Evolutionary conservation across 2,113 vertebrate species (phyloP).

Genomic region (Percina caprodes): DNA sequence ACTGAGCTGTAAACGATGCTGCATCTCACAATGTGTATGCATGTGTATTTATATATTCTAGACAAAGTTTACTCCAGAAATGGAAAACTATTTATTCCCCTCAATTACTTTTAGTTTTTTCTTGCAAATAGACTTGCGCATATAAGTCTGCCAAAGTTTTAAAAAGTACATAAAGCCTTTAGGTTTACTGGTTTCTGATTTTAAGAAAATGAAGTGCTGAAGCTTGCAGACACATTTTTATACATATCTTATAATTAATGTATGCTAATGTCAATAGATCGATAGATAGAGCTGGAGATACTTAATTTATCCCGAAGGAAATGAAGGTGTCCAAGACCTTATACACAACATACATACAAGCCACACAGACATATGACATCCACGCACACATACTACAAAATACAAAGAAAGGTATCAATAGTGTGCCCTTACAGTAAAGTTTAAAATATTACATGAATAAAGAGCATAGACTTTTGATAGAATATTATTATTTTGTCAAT

Average conservation of each 20-base stretch:
- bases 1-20: constrained; percentile 20
- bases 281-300: no score
- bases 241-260: not conserved
- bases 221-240: not conserved
- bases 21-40: constrained; percentile 3
- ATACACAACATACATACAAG: no score
- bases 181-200: not conserved
- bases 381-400: no score
- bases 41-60: not conserved
- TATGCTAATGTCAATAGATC: not conserved
- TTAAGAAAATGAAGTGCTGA: not conserved
- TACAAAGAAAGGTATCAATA: no score
- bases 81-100: constrained; percentile 20
- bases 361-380: no score
- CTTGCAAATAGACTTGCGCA: constrained; percentile 1
- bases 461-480: not conserved
- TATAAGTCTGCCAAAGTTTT: not conserved
- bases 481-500: not conserved
- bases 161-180: not conserved
- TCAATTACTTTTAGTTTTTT: not conserved
- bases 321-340: no score
- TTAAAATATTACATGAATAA: not conserved
- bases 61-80: not conserved
- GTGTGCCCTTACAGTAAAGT: no score
- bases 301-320: no score